Evolutionary conservation across 1,140 invertebrate species (phyloP).

Genomic region (Eubasilissa regina): DNA sequence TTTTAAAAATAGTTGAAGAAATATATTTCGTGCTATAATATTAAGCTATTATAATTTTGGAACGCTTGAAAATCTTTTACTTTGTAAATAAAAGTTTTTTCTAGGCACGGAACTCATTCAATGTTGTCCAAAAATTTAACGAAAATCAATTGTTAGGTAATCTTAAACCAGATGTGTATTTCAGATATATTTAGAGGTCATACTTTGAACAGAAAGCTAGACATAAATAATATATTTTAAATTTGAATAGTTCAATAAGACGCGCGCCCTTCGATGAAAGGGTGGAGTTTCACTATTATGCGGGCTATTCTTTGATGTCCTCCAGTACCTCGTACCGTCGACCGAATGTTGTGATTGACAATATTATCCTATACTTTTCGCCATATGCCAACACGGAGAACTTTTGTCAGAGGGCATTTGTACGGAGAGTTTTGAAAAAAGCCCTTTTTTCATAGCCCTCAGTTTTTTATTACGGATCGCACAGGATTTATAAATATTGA

Average conservation of each 20-base stretch:
- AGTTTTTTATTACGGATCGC: no score
- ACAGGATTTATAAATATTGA: no score
- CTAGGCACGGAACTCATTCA: no score
- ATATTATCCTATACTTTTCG: background rate
- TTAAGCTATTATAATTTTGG: no score
- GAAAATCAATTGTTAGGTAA: no score
- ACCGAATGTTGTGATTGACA: slow-evolving; percentile 33
- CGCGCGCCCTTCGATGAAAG: background rate
- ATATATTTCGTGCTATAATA: no score
- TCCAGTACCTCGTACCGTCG: background rate
- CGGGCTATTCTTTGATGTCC: slow-evolving; percentile 39
- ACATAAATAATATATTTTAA: slow-evolving; percentile 26
- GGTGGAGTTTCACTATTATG: slow-evolving; percentile 39
- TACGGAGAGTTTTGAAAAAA: background rate
- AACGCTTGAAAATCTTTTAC: no score
- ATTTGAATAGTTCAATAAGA: slow-evolving; percentile 26
- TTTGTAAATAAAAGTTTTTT: no score
- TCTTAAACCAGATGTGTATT: background rate
- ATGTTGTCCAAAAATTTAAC: no score
- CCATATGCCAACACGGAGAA: slow-evolving; percentile 18
- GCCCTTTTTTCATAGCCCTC: no score
- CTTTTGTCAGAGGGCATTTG: slow-evolving; percentile 14
- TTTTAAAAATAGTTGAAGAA: no score
- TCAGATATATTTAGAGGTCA: background rate
- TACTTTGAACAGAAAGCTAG: slow-evolving; percentile 6